Base-by-base conservation (phyloP, 2,888 invertebrate genomes). In the Himalopsyche kuldschensis region DNA sequence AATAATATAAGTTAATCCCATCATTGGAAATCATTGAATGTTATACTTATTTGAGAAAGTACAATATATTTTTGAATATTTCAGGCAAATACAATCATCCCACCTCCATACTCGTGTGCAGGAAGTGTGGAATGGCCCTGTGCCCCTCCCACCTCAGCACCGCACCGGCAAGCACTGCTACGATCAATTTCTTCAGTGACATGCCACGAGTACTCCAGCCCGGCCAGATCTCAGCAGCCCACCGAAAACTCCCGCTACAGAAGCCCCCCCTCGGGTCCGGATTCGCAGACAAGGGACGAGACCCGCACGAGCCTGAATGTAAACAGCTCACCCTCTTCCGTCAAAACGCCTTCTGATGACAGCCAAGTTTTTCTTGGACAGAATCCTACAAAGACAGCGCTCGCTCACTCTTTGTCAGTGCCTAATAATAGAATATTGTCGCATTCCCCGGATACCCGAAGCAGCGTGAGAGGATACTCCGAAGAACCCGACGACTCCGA, bases 81-180 rank as follows among this genome's bases (percentile, higher is more conserved):
- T 8, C 88, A 94, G 94, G 96, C 96, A 81, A 96, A 96, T 89
- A 94, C 95, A 83, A 92, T 96, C 89, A 94, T 96, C 87, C 96
- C 96, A 84, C 96, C 96, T 76, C 96, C 96, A 24, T 97, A 97
- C 90, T 96, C 96, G 83, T 94, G 95, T 88, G 95, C 95, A 87
- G 94, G 94, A 87, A 96, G 95, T 89, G 93, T 95, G 87, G 95
- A 95, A 87, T 93, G 94, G 87, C 90, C 93, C 84, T 90, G 90
- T 86, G 86, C 87, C 88, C 89, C 90, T 87, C 90, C 89, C 87
- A 87, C 87, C 87, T 85, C 87, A 88, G 89, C 90, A 87, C 90
- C 89, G 87, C 88, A 90, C 86, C 89, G 87, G 86, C 87, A 87
- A 84, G 84, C 87, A 82, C 88, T 93, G 88, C 91, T 94, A 85